These are phyloP conservation scores for Drosophila lacicola DNA, from an alignment of 2,888 invertebrate genomes.

Conservation along the genomic window DNA sequence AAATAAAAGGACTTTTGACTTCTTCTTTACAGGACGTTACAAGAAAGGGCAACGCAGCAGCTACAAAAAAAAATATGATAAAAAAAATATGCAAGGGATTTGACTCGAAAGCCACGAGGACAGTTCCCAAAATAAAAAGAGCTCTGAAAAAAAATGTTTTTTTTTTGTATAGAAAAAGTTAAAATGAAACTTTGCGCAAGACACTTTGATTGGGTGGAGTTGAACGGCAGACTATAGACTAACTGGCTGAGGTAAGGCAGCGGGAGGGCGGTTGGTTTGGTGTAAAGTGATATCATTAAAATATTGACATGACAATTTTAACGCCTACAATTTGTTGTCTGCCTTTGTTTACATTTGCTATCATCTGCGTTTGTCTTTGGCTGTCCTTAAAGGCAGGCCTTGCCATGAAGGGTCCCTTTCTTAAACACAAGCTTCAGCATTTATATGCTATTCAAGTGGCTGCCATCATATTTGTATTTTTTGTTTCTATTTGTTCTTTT, in stretches of 20 bases:
- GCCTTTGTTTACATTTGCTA: constrained; percentile 52
- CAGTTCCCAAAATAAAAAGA: constrained; percentile 29
- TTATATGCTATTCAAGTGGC: not conserved
- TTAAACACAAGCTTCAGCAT: not conserved
- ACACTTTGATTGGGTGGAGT: constrained; percentile 45
- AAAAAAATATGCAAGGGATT: constrained; percentile 55
- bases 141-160: constrained; percentile 11
- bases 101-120: constrained; percentile 41
- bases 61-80: constrained; percentile 8
- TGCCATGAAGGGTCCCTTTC: not conserved
- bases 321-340: constrained; percentile 83
- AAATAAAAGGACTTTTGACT: constrained; percentile 73
- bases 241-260: constrained; percentile 1
- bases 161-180: constrained; percentile 56
- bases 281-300: constrained; percentile 81
- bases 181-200: constrained; percentile 67
- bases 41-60: constrained; percentile 43
- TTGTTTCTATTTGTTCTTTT: not conserved
- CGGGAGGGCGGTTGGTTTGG: constrained; percentile 15
- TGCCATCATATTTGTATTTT: not conserved
- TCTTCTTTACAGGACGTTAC: constrained; percentile 65
- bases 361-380: constrained; percentile 8
- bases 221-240: constrained; percentile 18
- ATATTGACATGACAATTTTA: constrained; percentile 85
- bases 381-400: constrained; percentile 4